Percentiles rank a stretch among this genome's conserved stretches.
phyloP scores from a whole-genome alignment of 2,888 invertebrate genomes.

The Sussaba pulchella region DNA sequence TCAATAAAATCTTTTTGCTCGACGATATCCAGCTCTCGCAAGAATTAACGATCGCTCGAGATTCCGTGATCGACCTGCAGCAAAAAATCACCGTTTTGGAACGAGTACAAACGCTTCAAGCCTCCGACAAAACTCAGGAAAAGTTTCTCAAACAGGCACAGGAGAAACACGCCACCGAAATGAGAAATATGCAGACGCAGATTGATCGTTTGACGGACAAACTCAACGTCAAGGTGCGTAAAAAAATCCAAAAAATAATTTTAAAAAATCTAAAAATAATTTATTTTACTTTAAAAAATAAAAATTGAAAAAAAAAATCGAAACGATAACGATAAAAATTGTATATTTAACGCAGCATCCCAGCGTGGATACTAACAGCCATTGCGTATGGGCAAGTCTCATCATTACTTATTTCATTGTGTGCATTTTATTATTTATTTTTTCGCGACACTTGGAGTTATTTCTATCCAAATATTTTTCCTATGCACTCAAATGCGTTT shows the following conservation, averaged over 20 bases:
- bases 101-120: slow-evolving; percentile 77
- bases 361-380: slow-evolving; percentile 72
- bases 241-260: not conserved
- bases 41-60: slow-evolving; percentile 76
- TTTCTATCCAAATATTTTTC: not conserved
- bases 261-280: not conserved
- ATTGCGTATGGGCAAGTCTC: slow-evolving; percentile 75
- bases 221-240: slow-evolving; percentile 79
- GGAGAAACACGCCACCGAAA: slow-evolving; percentile 84
- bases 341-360: slow-evolving; percentile 72
- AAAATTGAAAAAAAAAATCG: not conserved
- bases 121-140: slow-evolving; percentile 79
- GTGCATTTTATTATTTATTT: slow-evolving; percentile 3
- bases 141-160: slow-evolving; percentile 84
- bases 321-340: slow-evolving; percentile 28
- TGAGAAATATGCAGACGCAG: slow-evolving; percentile 85
- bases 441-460: not conserved
- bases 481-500: not conserved
- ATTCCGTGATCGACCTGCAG: slow-evolving; percentile 79
- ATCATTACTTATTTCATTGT: slow-evolving; percentile 38
- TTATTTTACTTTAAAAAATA: too few species aligned
- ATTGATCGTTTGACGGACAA: slow-evolving; percentile 83
- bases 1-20: not conserved
- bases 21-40: slow-evolving; percentile 73
- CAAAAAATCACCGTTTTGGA: slow-evolving; percentile 79